Evolutionary conservation across 2,888 invertebrate genomes (phyloP), one percentile per base, ranked within the genome.

Genomic region (Bugulina stolonifera): DNA sequence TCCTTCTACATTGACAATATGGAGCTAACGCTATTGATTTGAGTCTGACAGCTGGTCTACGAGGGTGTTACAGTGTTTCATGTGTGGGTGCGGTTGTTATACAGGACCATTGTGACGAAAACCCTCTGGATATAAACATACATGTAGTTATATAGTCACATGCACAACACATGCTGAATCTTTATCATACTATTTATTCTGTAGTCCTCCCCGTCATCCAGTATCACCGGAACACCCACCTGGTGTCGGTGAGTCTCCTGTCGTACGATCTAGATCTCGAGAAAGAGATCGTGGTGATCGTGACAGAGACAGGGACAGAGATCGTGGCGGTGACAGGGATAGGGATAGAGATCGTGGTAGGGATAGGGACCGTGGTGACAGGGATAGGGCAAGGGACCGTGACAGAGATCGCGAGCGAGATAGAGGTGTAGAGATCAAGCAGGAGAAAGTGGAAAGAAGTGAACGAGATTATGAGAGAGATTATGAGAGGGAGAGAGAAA

Each of bases 181-280:
- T n/a, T n/a, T n/a, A n/a, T n/a, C n/a, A n/a, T n/a, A n/a, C 52
- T 52, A 22, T 52, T 52, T 10, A 22, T 57, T 64, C 32, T 64
- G 27, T 27, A 64, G 64, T 32, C 64, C 64, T 14, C 32, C 64
- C n/a, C 64, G 64, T 10, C 32, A 14, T n/a, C n/a, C 3, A n/a
- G 23, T 25, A 5, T 23, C 57, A 29, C 64, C 64, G 3, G 64
- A 64, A 64, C 64, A 64, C n/a, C 64, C 64, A 29, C 64, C 64
- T 32, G 64, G 64, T 29, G 64, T 32, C 5, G 25, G n/a, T 18
- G 57, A 57, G 5, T n/a, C 57, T 10, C 64, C 64, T 32, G 2
- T 27, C 32, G 27, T 10, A 10, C 27, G 64, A 14, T 64, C 64
- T 2, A 64, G 64, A n/a, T 64, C 64, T n/a, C 29, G 64, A 32